Evolutionary conservation across 2,113 vertebrate species (phyloP).

Genomic region (Synodontis membranacea): DNA sequence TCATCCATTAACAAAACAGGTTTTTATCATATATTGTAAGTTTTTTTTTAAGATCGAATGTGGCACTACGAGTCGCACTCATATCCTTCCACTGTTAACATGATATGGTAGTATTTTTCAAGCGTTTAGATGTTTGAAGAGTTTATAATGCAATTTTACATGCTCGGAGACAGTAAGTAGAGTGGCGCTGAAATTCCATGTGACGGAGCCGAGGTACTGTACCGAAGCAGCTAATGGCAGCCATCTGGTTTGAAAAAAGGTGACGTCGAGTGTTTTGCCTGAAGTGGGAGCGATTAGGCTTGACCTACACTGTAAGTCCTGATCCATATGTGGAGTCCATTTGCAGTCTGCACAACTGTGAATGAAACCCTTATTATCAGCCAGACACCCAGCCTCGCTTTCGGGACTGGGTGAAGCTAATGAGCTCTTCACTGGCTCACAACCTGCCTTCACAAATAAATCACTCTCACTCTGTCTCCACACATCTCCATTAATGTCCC

Average conservation of each 20-base stretch:
- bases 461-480: conserved; percentile 56
- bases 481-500: conserved; percentile 57
- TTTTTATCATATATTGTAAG: not conserved
- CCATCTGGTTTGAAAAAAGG: conserved; percentile 32
- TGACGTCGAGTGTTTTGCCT: conserved; percentile 22
- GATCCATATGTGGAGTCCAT: conserved; percentile 63
- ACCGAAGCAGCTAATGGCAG: conserved; percentile 28
- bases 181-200: not conserved
- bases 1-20: not conserved
- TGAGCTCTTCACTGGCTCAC: conserved; percentile 70
- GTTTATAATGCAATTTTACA: not conserved
- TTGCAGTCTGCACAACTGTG: conserved; percentile 62
- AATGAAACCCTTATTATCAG: conserved; percentile 73
- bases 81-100: not conserved
- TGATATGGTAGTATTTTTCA: not conserved
- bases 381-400: conserved; percentile 59
- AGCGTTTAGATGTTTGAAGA: not conserved
- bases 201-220: not conserved
- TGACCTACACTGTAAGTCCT: conserved; percentile 53
- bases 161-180: not conserved
- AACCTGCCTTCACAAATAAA: conserved; percentile 73
- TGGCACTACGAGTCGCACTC: not conserved
- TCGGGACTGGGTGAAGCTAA: conserved; percentile 68
- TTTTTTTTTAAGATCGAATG: not conserved
- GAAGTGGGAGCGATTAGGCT: conserved; percentile 43